Evolutionary conservation across 2,888 invertebrate genomes (phyloP).

Genomic region (Polydrusus cervinus): DNA sequence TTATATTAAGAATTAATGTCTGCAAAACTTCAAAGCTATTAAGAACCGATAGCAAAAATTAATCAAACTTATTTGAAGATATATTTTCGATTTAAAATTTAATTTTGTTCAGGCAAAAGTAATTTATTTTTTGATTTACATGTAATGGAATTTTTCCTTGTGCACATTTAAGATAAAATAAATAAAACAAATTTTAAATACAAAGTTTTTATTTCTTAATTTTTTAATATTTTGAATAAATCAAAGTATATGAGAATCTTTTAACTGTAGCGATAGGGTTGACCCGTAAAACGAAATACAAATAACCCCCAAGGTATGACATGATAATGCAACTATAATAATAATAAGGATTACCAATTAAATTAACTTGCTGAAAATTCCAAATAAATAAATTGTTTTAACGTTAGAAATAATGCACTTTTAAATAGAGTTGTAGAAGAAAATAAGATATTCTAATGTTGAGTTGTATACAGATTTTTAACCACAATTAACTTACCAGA

Average conservation of each 20-base stretch:
- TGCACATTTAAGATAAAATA: not conserved
- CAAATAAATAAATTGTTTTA: no score
- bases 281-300: no score
- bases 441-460: no score
- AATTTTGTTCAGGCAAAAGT: not conserved
- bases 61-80: not conserved
- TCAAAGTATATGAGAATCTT: not conserved
- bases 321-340: no score
- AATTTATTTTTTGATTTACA: constrained; percentile 7
- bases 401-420: no score
- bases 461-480: no score
- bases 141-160: not conserved
- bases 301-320: no score
- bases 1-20: no score
- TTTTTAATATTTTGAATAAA: not conserved
- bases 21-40: not conserved
- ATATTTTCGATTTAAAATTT: constrained; percentile 9
- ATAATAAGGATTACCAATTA: no score
- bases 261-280: not conserved
- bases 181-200: not conserved
- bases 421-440: no score
- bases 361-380: no score
- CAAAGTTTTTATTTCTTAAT: not conserved
- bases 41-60: not conserved
- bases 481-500: no score